Evolutionary conservation across 2,113 vertebrate genomes (phyloP).

Genomic region (Rhabdornis inornatus): DNA sequence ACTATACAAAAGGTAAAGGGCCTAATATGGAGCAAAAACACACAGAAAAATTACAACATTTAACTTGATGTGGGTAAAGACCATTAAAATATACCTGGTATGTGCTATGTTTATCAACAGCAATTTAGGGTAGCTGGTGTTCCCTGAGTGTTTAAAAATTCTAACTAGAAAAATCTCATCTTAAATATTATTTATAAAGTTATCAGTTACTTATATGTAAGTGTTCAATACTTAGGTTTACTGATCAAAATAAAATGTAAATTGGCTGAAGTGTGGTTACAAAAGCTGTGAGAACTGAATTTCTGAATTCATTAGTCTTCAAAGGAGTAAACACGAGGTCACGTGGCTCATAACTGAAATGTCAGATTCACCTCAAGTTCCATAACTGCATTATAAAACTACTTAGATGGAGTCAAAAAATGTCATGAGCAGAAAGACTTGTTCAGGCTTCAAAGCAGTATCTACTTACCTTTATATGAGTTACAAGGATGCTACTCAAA

Average conservation of each 20-base stretch:
- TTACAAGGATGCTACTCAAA: conserved; percentile 47
- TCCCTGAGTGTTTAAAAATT: background rate
- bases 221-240: background rate
- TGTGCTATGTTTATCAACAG: background rate
- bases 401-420: background rate
- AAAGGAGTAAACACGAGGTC: background rate
- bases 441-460: conserved; percentile 9
- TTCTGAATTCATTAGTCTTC: background rate
- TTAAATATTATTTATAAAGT: background rate
- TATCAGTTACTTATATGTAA: background rate
- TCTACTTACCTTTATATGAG: conserved; percentile 59
- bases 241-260: background rate
- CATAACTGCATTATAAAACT: background rate
- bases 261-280: background rate
- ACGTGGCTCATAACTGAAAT: background rate
- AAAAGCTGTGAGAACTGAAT: background rate
- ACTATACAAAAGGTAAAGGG: background rate
- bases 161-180: background rate
- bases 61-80: background rate
- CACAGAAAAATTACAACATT: background rate
- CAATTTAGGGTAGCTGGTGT: background rate
- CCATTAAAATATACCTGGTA: background rate
- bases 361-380: background rate
- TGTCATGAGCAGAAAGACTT: background rate
- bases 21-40: background rate